Percentiles rank a stretch among this genome's conserved stretches.
Conservation (phyloP, 2,888 invertebrate species). For the Autographa gamma region DNA sequence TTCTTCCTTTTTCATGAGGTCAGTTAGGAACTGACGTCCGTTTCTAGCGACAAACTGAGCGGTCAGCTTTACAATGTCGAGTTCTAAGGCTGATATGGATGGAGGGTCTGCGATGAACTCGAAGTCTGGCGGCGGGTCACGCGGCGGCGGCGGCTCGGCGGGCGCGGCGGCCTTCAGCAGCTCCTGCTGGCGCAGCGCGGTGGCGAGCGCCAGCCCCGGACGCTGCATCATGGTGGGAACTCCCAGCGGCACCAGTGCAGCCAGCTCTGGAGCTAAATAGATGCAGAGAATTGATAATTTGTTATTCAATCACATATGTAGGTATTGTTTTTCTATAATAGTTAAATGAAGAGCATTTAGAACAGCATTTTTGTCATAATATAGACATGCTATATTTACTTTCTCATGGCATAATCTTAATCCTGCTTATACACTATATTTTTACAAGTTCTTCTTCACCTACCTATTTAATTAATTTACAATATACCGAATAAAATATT, state of each 20-base stretch:
- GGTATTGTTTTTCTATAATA: no score
- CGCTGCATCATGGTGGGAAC: conserved; percentile 62
- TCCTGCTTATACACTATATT: no score
- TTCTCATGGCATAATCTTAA: no score
- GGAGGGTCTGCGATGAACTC: conserved; percentile 99
- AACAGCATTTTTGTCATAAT: no score
- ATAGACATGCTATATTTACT: no score
- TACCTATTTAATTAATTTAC: no score
- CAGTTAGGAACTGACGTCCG: conserved; percentile 98
- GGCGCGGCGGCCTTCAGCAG: conserved; percentile 95
- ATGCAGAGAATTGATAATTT: not conserved
- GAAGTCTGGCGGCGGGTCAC: conserved; percentile 97
- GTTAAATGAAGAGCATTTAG: no score
- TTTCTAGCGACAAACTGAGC: conserved; percentile 99
- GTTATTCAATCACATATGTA: not conserved
- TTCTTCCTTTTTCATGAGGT: conserved; percentile 99
- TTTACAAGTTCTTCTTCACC: no score
- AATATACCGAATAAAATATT: not conserved
- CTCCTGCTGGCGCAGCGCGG: conserved; percentile 96
- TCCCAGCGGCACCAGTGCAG: conserved; percentile 55
- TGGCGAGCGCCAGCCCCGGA: conserved; percentile 91
- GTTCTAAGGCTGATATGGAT: conserved; percentile 98
- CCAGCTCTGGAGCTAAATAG: conserved; percentile 67
- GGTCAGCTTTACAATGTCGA: conserved; percentile 99
- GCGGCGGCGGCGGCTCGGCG: conserved; percentile 95